phyloP scores from a whole-genome alignment of 2,888 invertebrate genomes.

The Adelphocoris suturalis region DNA sequence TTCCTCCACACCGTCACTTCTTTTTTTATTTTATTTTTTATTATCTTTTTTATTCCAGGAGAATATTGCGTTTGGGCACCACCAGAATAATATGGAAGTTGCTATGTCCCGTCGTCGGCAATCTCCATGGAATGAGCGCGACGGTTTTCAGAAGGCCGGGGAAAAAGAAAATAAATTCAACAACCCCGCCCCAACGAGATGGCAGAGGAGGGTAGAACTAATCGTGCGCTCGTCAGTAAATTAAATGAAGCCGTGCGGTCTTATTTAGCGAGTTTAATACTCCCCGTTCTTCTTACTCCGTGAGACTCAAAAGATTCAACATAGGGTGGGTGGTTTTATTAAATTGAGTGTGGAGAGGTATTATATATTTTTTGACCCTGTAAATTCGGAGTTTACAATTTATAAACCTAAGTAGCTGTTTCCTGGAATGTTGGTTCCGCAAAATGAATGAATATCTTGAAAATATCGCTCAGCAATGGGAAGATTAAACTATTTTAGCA shows the following conservation, averaged over 20 bases:
- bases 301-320: not conserved
- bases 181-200: not conserved
- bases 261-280: constrained; percentile 12
- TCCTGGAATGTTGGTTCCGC: too few species aligned
- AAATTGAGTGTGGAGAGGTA: not conserved
- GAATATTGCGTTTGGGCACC: constrained; percentile 19
- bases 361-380: not conserved
- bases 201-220: not conserved
- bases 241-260: constrained; percentile 20
- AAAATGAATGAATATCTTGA: too few species aligned
- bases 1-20: not conserved
- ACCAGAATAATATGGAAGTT: constrained; percentile 10
- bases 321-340: not conserved
- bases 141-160: not conserved
- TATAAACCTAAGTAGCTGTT: too few species aligned
- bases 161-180: not conserved
- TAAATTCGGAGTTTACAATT: too few species aligned
- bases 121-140: constrained; percentile 7
- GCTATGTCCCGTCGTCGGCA: not conserved
- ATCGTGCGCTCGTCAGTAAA: constrained; percentile 14
- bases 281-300: not conserved
- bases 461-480: too few species aligned
- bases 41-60: not conserved
- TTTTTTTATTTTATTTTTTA: too few species aligned
- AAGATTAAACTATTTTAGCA: too few species aligned